These are phyloP conservation scores for Acrocephalus scirpaceus DNA, from an alignment of 2,797 vertebrate genomes.

Conservation along the genomic window DNA sequence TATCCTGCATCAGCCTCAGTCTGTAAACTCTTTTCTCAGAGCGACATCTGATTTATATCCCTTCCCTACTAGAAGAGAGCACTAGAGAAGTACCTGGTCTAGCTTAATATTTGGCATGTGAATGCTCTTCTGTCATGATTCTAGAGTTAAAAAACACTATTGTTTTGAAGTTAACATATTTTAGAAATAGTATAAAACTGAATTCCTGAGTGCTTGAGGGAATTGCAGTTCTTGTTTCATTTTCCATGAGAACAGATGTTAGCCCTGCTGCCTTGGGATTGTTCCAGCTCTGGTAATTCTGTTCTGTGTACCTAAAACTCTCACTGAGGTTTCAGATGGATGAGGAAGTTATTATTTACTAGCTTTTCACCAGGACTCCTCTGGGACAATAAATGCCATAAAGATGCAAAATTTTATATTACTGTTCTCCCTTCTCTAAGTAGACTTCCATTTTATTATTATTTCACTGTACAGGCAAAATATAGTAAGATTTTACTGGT, in stretches of 20 bases:
- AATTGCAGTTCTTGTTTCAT: constrained; percentile 32
- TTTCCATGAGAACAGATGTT: constrained; percentile 40
- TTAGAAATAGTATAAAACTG: background rate
- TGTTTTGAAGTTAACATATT: background rate
- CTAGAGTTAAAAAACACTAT: background rate
- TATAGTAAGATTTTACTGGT: background rate
- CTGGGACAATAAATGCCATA: background rate
- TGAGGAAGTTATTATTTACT: constrained; percentile 41
- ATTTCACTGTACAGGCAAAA: background rate
- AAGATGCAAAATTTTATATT: background rate
- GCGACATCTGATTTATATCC: background rate
- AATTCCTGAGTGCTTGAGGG: constrained; percentile 5
- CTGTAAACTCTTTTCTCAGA: background rate
- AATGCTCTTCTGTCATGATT: background rate
- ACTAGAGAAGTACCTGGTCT: background rate
- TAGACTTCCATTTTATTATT: background rate
- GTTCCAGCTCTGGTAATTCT: constrained; percentile 29
- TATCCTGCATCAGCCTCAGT: background rate
- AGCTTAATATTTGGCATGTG: background rate
- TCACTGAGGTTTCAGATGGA: constrained; percentile 12
- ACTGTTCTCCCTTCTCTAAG: background rate
- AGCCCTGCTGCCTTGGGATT: constrained; percentile 24
- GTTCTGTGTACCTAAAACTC: constrained; percentile 28
- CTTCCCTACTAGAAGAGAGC: background rate
- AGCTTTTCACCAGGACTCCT: background rate